Conservation (phyloP, 2,113 vertebrate species). For the human region DNA sequence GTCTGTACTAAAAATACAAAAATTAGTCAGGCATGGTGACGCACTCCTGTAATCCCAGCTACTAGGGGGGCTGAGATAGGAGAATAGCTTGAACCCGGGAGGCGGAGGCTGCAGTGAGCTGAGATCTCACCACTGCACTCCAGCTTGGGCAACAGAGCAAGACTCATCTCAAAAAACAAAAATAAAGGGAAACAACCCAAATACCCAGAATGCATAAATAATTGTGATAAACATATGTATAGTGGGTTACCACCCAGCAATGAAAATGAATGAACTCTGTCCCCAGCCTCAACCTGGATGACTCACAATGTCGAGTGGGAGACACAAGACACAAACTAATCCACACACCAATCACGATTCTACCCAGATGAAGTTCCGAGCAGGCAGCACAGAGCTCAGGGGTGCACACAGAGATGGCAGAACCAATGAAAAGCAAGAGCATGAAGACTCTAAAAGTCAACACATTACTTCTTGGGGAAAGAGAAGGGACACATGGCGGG, state of each 20-base stretch:
- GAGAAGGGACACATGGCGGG: neutral
- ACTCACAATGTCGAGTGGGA: neutral
- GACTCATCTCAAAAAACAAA: too few species aligned
- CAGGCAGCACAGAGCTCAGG: neutral
- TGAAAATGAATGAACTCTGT: rapidly evolving
- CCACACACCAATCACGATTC: too few species aligned
- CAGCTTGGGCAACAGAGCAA: too few species aligned
- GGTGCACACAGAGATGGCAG: rapidly evolving
- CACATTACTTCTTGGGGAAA: too few species aligned
- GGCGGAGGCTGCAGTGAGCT: too few species aligned
- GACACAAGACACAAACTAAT: neutral
- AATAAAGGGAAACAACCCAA: neutral
- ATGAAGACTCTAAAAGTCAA: rapidly evolving
- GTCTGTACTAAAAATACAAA: too few species aligned
- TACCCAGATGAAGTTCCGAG: neutral
- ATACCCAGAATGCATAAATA: neutral
- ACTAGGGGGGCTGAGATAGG: too few species aligned
- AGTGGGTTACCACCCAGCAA: neutral
- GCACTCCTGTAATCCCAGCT: too few species aligned
- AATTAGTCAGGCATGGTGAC: too few species aligned
- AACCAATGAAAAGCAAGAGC: neutral
- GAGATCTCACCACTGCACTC: too few species aligned
- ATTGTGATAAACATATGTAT: neutral
- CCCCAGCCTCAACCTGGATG: neutral
- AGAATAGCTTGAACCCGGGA: too few species aligned